Evolutionary conservation across 2,113 vertebrate species (phyloP).

Genomic region (Gopherus evgoodei): DNA sequence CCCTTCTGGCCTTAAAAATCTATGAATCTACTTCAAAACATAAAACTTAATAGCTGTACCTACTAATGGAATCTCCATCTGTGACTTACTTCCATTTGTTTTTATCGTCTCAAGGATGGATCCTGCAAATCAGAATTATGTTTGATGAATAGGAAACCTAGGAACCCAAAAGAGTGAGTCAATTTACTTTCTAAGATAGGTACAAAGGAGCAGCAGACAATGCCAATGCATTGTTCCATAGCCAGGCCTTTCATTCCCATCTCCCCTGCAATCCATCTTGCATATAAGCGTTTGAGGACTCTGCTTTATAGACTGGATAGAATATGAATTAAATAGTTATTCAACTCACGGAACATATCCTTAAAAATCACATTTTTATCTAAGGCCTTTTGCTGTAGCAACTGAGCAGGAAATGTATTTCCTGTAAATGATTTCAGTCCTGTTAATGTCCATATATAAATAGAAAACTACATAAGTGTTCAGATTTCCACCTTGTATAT

Average conservation of each 20-base stretch:
- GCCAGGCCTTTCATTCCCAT: neutral
- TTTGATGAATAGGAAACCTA: neutral
- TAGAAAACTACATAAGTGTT: neutral
- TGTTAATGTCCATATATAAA: neutral
- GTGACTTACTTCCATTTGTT: neutral
- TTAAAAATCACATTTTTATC: slow-evolving; percentile 29
- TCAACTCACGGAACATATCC: neutral
- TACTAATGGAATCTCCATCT: neutral
- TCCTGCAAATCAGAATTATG: neutral
- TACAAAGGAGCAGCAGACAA: neutral
- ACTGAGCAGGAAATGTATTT: neutral
- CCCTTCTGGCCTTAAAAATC: neutral
- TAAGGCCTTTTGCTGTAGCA: neutral
- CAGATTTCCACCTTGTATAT: neutral
- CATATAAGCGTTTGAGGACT: slow-evolving; percentile 57
- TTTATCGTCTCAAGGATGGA: neutral
- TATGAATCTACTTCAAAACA: neutral
- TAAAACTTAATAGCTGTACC: neutral
- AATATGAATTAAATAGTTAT: slow-evolving; percentile 11
- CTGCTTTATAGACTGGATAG: slow-evolving; percentile 35
- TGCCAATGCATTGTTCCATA: neutral
- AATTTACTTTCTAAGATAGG: neutral
- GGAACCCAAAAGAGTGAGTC: neutral
- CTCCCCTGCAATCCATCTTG: neutral
- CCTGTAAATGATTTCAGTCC: neutral